Evolutionary conservation across 2,888 invertebrate genomes (phyloP), one percentile per base, ranked within the genome.

Genomic region (Mythimna loreyi): DNA sequence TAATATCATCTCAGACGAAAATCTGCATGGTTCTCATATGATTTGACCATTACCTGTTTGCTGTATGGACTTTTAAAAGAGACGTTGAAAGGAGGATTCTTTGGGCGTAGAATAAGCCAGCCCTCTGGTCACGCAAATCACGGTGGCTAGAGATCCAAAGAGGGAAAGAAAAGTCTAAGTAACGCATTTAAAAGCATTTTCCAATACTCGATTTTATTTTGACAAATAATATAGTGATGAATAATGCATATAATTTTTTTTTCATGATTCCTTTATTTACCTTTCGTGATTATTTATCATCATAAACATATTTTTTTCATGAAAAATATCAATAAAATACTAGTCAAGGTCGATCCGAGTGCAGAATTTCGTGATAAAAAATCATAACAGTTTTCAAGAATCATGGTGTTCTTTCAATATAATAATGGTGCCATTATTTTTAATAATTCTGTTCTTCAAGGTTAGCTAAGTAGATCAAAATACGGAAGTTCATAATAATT

Each of bases 361-460:
- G 30, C 61, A 28, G 7, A 53, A 36, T 67, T 16, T 57, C 83
- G 68, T 83, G 83, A 50, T 62, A 43, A 30, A 55, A 53, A 53
- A 67, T 13, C 56, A 53, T 80, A 71, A 80, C 47, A 55, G 28
- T 43, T 23, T 65, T 21, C 8, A 21, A 53, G 40, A 56, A 1
- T 25, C 55, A 64, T 64, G 9, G 16, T 30, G 2, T 23, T 33
- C n/a, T 50, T 33, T 25, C 21, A 1, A 50, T 25, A 43, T 62
- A 49, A 62, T 62, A 72, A 53, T 57, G 30, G 25, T 33, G 36
- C 8, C 13, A 28, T 52, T 36, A 30, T 16, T 56, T 47, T 40
- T 21, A 28, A 60, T 61, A 52, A 33, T 36, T 11, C 11, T 9
- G 21, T 36, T 50, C 36, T 23, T 45, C 21, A 70, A 70, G 45